A percentile compares a stretch with the other conserved stretches of the same genome.
phyloP scores from a whole-genome alignment of 2,797 vertebrate genomes.

The Mycteria americana region DNA sequence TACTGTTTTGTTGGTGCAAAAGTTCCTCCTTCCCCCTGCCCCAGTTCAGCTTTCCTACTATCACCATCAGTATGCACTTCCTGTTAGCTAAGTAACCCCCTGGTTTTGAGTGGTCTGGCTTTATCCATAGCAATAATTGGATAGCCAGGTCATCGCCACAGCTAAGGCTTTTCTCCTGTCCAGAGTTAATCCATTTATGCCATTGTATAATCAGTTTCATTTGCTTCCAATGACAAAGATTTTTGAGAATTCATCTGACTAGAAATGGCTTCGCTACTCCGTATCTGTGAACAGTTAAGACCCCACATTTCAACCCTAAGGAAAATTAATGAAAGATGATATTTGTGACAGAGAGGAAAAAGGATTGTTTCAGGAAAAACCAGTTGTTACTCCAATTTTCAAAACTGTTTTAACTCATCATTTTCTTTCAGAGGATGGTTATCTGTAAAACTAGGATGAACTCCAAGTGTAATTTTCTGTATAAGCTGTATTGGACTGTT shows the following conservation, averaged over 20 bases:
- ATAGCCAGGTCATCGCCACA: neutral
- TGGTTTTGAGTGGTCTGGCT: neutral
- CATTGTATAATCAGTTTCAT: neutral
- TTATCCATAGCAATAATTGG: neutral
- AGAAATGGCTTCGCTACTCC: neutral
- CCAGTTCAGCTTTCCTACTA: neutral
- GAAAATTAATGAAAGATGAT: neutral
- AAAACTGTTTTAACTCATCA: neutral
- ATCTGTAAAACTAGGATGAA: neutral
- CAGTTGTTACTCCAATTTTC: neutral
- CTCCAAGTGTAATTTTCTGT: neutral
- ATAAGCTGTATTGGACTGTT: neutral
- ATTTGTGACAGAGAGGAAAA: neutral
- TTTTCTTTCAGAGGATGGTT: neutral
- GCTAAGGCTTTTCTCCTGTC: neutral
- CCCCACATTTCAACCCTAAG: neutral
- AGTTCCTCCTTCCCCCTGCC: neutral
- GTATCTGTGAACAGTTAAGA: neutral
- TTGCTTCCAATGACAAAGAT: neutral
- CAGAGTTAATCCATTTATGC: neutral
- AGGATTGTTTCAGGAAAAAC: neutral
- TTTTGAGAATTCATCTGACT: neutral
- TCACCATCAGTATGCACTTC: neutral
- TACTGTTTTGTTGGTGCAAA: neutral
- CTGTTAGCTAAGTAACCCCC: neutral